Conservation (phyloP, 2,797 vertebrate genomes). For the Phoxinus dragarum region DNA sequence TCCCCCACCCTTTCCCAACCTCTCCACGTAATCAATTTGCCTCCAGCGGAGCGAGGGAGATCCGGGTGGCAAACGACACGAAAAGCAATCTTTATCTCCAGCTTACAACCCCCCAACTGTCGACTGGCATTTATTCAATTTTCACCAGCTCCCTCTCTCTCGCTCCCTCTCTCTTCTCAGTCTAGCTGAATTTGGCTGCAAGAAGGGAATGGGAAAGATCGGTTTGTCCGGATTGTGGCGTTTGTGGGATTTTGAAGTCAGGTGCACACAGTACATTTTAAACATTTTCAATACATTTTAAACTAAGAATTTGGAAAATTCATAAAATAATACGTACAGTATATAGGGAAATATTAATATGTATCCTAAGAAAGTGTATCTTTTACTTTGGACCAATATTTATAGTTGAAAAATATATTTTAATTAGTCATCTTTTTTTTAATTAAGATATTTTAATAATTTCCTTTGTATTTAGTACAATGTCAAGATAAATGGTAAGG, state of each 20-base stretch:
- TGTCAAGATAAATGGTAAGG: background rate
- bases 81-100: constrained; percentile 78
- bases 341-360: too few species aligned
- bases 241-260: constrained; percentile 31
- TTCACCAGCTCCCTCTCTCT: constrained; percentile 63
- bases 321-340: background rate
- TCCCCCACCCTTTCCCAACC: constrained; percentile 59
- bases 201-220: constrained; percentile 14
- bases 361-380: background rate
- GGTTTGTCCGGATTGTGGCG: constrained; percentile 19
- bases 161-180: constrained; percentile 65
- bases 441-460: background rate
- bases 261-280: background rate
- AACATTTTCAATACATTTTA: background rate
- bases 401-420: too few species aligned
- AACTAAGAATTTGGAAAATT: background rate
- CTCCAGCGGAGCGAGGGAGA: constrained; percentile 67
- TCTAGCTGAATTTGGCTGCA: constrained; percentile 30
- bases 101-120: constrained; percentile 59
- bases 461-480: background rate
- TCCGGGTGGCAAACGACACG: constrained; percentile 68
- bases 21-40: constrained; percentile 79
- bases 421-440: background rate
- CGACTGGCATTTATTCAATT: constrained; percentile 65
- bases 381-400: background rate